phyloP scores from a whole-genome alignment of 1,140 invertebrate genomes.

The Gonioctena quinquepunctata region DNA sequence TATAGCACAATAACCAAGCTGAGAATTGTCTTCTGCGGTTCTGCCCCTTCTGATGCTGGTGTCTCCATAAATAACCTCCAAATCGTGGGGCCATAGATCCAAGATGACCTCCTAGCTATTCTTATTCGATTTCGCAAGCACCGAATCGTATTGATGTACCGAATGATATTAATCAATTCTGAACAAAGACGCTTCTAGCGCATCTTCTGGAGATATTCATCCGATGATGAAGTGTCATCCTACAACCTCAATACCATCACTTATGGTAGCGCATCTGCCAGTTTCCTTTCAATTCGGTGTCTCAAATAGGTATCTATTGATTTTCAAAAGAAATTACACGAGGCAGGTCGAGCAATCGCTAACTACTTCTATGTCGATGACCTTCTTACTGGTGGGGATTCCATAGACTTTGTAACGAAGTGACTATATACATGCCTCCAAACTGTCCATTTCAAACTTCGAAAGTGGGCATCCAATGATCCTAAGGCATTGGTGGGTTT shows the following conservation, averaged over 20 bases:
- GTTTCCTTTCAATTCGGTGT: constrained; percentile 46
- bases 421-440: too few species aligned
- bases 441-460: too few species aligned
- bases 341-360: constrained; percentile 37
- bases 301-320: constrained; percentile 49
- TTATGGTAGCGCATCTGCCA: constrained; percentile 45
- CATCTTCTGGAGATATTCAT: constrained; percentile 23
- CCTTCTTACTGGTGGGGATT: constrained; percentile 52
- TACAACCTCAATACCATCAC: constrained; percentile 45
- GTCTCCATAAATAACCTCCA: constrained; percentile 40
- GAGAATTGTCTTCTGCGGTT: constrained; percentile 34
- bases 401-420: too few species aligned
- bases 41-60: constrained; percentile 33
- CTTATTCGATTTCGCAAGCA: constrained; percentile 54
- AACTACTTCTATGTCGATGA: constrained; percentile 58
- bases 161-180: constrained; percentile 49
- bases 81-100: constrained; percentile 35
- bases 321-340: constrained; percentile 31
- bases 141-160: constrained; percentile 48
- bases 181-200: too few species aligned
- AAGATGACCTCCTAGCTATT: constrained; percentile 40
- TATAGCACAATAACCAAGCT: constrained; percentile 45
- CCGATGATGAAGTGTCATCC: neutral
- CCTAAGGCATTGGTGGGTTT: too few species aligned
- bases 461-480: too few species aligned